Evolutionary conservation across 2,797 vertebrate genomes (phyloP).

Genomic region (Nyctibius grandis): DNA sequence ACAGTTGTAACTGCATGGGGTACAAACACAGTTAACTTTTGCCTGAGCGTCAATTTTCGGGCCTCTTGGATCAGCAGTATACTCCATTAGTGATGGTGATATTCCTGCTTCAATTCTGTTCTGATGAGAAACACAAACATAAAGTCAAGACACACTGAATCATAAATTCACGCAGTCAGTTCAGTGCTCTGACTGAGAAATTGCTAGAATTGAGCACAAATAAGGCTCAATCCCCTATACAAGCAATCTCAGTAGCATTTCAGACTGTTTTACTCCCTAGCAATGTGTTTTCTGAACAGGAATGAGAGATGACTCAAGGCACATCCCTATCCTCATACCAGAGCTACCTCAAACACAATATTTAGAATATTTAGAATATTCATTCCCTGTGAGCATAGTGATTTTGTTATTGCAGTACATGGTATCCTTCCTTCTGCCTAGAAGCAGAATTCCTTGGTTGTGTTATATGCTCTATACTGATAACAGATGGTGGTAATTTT

Average conservation of each 20-base stretch:
- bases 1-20: no score
- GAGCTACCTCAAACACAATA: slow-evolving; percentile 10
- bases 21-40: no score
- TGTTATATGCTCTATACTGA: background rate
- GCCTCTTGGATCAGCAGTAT: no score
- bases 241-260: background rate
- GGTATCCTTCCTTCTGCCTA: background rate
- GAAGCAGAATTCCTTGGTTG: slow-evolving; percentile 37
- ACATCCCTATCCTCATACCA: background rate
- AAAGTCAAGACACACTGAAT: background rate
- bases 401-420: background rate
- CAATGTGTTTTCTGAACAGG: background rate
- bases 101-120: background rate
- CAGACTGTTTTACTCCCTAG: background rate
- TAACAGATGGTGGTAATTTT: slow-evolving; percentile 43
- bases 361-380: slow-evolving; percentile 6
- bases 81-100: background rate
- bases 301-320: background rate
- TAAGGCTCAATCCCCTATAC: background rate
- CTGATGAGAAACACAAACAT: background rate
- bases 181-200: background rate
- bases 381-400: background rate
- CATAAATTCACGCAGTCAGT: background rate
- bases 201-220: background rate
- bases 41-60: no score